Conservation (phyloP, 1,140 invertebrate species). For the Drosophila neocordata region DNA sequence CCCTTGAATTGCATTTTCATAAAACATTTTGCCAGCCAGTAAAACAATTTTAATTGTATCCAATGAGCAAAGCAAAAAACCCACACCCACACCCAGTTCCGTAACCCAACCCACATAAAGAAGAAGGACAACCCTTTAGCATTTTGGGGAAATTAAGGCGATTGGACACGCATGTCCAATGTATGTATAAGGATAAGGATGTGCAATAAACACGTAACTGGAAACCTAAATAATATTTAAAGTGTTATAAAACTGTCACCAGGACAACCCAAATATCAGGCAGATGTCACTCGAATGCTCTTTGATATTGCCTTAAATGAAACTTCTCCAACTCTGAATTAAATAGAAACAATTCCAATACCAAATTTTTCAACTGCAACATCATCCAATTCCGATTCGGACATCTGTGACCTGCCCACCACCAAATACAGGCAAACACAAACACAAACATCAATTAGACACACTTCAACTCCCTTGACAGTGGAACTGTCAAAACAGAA, state of each 20-base stretch:
- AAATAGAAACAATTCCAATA: not conserved
- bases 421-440: not conserved
- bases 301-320: constrained; percentile 55
- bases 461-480: constrained; percentile 74
- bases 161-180: constrained; percentile 77
- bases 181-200: constrained; percentile 22
- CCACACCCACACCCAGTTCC: constrained; percentile 15
- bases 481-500: constrained; percentile 76
- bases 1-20: constrained; percentile 71
- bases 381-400: constrained; percentile 17
- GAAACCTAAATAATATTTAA: constrained; percentile 67
- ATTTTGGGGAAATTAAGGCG: constrained; percentile 51
- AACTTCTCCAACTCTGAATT: not conserved
- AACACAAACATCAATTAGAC: constrained; percentile 68
- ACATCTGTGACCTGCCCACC: constrained; percentile 52
- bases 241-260: constrained; percentile 77
- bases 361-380: not conserved
- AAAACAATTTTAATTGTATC: constrained; percentile 71
- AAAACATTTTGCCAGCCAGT: constrained; percentile 64
- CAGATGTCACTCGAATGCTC: constrained; percentile 62
- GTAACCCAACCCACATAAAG: constrained; percentile 7
- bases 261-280: constrained; percentile 51
- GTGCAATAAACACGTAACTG: constrained; percentile 76
- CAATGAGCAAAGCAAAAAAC: constrained; percentile 34
- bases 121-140: constrained; percentile 53